Evolutionary conservation across 2,113 vertebrate species (phyloP).

Genomic region (Bubo scandiacus): DNA sequence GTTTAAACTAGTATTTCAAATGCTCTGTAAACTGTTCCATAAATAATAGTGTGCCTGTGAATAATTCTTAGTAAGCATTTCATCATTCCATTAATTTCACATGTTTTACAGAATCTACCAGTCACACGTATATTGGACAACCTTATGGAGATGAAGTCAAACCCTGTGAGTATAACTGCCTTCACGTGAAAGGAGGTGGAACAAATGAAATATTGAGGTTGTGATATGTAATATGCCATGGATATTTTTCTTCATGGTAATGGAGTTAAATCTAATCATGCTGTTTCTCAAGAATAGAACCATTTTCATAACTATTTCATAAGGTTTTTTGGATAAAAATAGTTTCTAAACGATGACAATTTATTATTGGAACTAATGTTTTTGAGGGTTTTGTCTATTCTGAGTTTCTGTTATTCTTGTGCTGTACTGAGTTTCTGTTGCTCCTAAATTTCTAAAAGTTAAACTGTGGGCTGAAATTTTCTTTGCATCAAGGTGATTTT

Average conservation of each 20-base stretch:
- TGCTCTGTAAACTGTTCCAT: background rate
- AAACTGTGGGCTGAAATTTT: background rate
- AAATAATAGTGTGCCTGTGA: background rate
- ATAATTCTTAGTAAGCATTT: background rate
- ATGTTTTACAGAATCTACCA: constrained; percentile 85
- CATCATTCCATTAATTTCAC: background rate
- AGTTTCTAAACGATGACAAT: background rate
- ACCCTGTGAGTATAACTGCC: constrained; percentile 81
- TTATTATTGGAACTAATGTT: background rate
- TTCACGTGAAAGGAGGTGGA: background rate
- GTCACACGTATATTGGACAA: constrained; percentile 91
- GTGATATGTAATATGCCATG: background rate
- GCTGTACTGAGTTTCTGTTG: background rate
- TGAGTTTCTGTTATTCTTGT: background rate
- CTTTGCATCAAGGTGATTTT: background rate
- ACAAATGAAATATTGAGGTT: background rate
- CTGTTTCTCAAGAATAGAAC: background rate
- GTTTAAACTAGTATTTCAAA: background rate
- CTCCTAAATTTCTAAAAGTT: background rate
- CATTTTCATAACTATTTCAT: background rate
- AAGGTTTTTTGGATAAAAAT: background rate
- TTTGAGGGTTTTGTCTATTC: background rate
- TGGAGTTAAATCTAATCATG: background rate
- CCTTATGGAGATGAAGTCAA: constrained; percentile 95
- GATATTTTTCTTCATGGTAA: background rate